Conservation (phyloP, 2,888 invertebrate species). For the Seira musarum region DNA sequence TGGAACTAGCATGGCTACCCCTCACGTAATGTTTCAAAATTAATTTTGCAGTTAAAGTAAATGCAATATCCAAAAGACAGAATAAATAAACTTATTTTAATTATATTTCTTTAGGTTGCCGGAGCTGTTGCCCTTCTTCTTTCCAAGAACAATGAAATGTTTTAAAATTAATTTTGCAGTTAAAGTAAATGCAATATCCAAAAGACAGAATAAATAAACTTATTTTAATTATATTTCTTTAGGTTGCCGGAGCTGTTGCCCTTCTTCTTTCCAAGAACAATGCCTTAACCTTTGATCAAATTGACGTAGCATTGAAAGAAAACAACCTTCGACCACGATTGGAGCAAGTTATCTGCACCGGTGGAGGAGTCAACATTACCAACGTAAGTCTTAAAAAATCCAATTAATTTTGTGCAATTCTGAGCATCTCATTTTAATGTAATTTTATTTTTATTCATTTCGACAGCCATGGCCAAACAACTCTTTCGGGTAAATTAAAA, state of each 20-base stretch:
- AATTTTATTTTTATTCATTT: constrained; percentile 1
- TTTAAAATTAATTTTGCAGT: neutral
- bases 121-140: constrained; percentile 39
- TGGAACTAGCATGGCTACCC: constrained; percentile 51
- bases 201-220: too few species aligned
- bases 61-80: too few species aligned
- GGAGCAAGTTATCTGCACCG: constrained; percentile 39
- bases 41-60: neutral
- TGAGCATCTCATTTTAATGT: neutral
- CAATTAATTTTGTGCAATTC: neutral
- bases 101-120: neutral
- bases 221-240: neutral
- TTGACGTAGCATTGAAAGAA: constrained; percentile 16
- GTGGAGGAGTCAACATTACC: constrained; percentile 56
- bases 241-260: constrained; percentile 32
- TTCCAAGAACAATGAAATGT: constrained; percentile 33
- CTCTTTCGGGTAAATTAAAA: constrained; percentile 34
- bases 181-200: neutral
- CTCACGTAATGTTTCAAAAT: constrained; percentile 46
- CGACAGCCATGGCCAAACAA: constrained; percentile 59
- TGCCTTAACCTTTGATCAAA: constrained; percentile 25
- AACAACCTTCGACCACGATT: constrained; percentile 37
- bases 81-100: too few species aligned
- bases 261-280: constrained; percentile 40
- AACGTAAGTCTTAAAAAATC: constrained; percentile 24